A percentile compares a stretch with the other conserved stretches of the same genome.
phyloP scores from a whole-genome alignment of 2,113 vertebrate species.

The Sander vitreus region DNA sequence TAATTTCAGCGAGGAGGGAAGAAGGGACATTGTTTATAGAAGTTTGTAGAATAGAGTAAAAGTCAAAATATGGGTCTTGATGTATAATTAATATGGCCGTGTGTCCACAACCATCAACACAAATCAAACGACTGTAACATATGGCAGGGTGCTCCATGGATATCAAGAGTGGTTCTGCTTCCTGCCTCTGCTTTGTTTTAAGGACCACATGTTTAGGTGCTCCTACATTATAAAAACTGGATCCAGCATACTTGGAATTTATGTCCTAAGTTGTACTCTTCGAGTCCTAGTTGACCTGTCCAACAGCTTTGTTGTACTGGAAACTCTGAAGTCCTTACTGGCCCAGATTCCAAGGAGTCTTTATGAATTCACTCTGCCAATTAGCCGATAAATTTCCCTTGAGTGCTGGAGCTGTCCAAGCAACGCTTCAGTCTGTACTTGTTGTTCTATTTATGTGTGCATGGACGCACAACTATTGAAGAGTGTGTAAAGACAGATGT shows the following conservation, averaged over 20 bases:
- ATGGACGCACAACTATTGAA: slow-evolving; percentile 1
- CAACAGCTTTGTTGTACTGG: slow-evolving; percentile 34
- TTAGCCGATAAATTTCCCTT: slow-evolving; percentile 32
- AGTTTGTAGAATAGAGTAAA: not conserved
- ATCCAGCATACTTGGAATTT: not conserved
- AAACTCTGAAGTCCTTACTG: slow-evolving; percentile 32
- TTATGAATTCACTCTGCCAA: slow-evolving; percentile 14
- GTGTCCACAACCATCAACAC: not conserved
- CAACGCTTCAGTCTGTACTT: not conserved
- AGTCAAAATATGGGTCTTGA: not conserved
- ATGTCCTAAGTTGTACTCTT: not conserved
- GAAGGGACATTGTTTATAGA: slow-evolving; percentile 5
- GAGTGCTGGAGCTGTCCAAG: slow-evolving; percentile 15
- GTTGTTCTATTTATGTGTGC: slow-evolving; percentile 2
- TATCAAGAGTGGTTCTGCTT: not conserved
- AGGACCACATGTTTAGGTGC: not conserved
- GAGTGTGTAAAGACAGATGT: not conserved
- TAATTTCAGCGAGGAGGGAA: not conserved
- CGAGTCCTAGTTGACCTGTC: slow-evolving; percentile 24
- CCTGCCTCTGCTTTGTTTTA: not conserved
- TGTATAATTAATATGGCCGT: not conserved
- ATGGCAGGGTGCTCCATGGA: not conserved
- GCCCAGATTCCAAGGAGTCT: slow-evolving; percentile 33
- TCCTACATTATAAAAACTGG: not conserved
- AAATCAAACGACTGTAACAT: not conserved